A percentile compares a stretch with the other conserved stretches of the same genome.
phyloP scores from a whole-genome alignment of 53 echinoderm and acorn worm species.

The Pentamera pediparva region DNA sequence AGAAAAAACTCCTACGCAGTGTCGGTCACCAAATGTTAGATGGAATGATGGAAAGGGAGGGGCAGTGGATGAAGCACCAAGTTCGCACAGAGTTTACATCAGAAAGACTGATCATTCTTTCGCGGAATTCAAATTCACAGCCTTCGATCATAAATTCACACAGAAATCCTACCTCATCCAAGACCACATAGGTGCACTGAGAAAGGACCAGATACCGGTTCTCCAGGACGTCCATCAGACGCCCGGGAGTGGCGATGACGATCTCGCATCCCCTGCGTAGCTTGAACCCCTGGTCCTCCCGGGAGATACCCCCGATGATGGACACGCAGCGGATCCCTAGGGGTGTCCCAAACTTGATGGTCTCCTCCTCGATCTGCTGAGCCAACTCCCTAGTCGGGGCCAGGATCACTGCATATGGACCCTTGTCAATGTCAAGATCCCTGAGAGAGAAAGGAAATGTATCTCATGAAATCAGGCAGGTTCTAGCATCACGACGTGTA shows the following conservation, averaged over 20 bases:
- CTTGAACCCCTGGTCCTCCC: constrained; percentile 98
- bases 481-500: too few species aligned
- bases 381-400: constrained; percentile 96
- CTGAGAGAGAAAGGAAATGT: constrained; percentile 10
- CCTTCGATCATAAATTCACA: too few species aligned
- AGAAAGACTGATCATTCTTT: background rate
- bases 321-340: constrained; percentile 89
- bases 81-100: too few species aligned
- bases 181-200: constrained; percentile 95
- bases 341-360: constrained; percentile 71
- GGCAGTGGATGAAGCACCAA: too few species aligned
- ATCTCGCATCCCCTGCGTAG: constrained; percentile 84
- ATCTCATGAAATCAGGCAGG: too few species aligned
- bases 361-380: constrained; percentile 92
- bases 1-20: too few species aligned
- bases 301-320: constrained; percentile 98
- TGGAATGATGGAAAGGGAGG: too few species aligned
- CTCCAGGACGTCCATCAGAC: constrained; percentile 96
- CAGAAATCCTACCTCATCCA: constrained; percentile 98
- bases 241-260: constrained; percentile 99
- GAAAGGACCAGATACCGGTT: constrained; percentile 83
- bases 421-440: constrained; percentile 77
- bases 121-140: too few species aligned
- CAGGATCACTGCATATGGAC: constrained; percentile 88
- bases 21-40: too few species aligned